Percentiles rank a stretch among this genome's conserved stretches.
phyloP scores from a whole-genome alignment of 2,888 invertebrate genomes.

The Diarsia brunnea region DNA sequence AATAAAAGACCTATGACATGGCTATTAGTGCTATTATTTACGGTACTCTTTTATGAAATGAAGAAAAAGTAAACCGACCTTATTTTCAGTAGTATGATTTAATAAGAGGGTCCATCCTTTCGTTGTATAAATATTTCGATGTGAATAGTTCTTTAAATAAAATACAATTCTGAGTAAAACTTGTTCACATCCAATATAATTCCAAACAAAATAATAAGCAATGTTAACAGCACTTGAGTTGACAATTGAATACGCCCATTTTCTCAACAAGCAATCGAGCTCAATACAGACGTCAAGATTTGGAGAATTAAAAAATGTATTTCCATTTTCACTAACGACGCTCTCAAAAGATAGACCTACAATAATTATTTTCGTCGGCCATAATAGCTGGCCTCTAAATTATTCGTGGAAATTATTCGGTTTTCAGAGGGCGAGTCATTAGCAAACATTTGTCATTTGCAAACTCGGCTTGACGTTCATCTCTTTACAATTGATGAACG shows the following conservation, averaged over 20 bases:
- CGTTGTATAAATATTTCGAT: neutral
- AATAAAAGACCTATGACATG: no score
- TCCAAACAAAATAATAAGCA: constrained; percentile 27
- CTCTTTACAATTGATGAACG: constrained; percentile 87
- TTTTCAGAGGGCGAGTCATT: constrained; percentile 84
- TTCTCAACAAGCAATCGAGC: constrained; percentile 49
- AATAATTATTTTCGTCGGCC: constrained; percentile 72
- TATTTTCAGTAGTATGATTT: neutral
- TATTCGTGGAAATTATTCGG: constrained; percentile 81
- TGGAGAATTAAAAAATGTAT: constrained; percentile 69
- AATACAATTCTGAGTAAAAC: constrained; percentile 4
- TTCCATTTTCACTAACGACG: constrained; percentile 71
- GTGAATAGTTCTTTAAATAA: neutral
- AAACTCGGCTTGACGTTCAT: constrained; percentile 87
- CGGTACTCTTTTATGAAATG: neutral
- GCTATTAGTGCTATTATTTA: no score
- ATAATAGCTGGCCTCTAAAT: constrained; percentile 78
- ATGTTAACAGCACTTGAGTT: constrained; percentile 37
- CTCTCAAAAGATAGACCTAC: constrained; percentile 67
- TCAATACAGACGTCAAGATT: constrained; percentile 45
- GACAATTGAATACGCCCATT: constrained; percentile 40
- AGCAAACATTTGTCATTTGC: constrained; percentile 89
- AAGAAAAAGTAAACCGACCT: neutral
- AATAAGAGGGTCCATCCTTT: neutral
- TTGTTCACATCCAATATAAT: constrained; percentile 19